Conservation (phyloP, 2,797 vertebrate species). For the Lepus townsendii region DNA sequence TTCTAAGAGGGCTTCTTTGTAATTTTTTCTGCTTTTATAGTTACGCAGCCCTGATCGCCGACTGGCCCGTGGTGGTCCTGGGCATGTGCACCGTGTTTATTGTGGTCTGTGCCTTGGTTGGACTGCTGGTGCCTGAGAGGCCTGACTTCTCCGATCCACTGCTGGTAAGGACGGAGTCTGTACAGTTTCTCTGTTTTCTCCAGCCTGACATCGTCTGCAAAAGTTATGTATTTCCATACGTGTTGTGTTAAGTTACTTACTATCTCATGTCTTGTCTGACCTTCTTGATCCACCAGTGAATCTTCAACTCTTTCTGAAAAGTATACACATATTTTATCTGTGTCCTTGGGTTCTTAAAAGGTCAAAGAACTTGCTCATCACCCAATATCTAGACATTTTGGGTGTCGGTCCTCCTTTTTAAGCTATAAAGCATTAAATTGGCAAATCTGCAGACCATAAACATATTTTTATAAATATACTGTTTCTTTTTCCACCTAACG, state of each 20-base stretch:
- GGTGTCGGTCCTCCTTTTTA: conserved; percentile 19
- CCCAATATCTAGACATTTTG: not conserved
- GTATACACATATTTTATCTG: not conserved
- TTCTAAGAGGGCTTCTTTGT: conserved; percentile 43
- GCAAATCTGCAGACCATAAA: conserved; percentile 1
- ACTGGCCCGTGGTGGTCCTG: conserved; percentile 98
- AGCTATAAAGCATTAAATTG: not conserved
- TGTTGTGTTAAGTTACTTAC: not conserved
- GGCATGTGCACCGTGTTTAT: conserved; percentile 98
- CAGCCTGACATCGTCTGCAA: not conserved
- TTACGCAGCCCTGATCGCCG: conserved; percentile 97
- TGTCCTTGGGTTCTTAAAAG: conserved; percentile 12
- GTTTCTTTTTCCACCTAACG: not conserved
- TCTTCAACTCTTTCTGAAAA: not conserved
- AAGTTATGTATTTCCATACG: not conserved
- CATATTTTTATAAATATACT: conserved; percentile 21
- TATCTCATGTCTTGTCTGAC: not conserved
- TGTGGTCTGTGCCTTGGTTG: conserved; percentile 96
- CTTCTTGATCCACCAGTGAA: not conserved
- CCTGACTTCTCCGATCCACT: conserved; percentile 98
- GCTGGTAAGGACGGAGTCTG: conserved; percentile 91
- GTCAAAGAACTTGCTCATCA: not conserved
- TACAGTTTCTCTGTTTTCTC: not conserved
- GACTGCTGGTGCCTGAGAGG: conserved; percentile 96
- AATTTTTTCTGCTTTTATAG: conserved; percentile 86